A percentile compares a stretch with the other conserved stretches of the same genome.
Conservation (phyloP, 2,113 vertebrate genomes). For the cat (Felis catus) region F.catus_Fca126_mat1.0 CM031417.1:101598001-101598500, state of each 20-base stretch:
- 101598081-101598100: not conserved
- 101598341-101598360: not conserved
- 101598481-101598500: rapidly evolving
- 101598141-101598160: not conserved
- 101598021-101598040: not conserved
- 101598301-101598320: not conserved
- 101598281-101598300: not conserved
- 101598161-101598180: not conserved
- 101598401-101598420: not conserved
- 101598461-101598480: no score
- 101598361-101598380: not conserved
- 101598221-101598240: not conserved
- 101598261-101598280: not conserved
- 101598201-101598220: not conserved
- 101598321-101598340: not conserved
- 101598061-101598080: not conserved
- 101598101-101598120: not conserved
- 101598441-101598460: not conserved
- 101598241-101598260: not conserved
- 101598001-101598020: not conserved
- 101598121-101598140: not conserved
- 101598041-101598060: not conserved
- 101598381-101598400: not conserved
- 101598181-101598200: not conserved
- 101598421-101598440: not conserved